Conservation (phyloP, 30 jellyfish, hydroid and myxozoan species). For the Turritopsis dohrnii region DNA sequence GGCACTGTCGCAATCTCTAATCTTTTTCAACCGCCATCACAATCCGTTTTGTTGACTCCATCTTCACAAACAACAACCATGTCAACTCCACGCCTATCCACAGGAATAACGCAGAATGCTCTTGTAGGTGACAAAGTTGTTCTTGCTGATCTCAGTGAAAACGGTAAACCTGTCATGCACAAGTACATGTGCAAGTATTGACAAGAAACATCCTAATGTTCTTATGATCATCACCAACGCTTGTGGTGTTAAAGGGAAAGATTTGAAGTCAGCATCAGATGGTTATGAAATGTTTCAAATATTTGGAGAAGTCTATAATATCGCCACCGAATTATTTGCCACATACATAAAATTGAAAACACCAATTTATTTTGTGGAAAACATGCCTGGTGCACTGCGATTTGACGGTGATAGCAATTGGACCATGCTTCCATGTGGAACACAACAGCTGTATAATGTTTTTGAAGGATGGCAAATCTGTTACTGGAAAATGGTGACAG, state of each 20-base stretch:
- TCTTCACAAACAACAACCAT: too few relatives aligned
- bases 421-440: neutral
- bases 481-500: neutral
- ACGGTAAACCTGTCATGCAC: too few relatives aligned
- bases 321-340: neutral
- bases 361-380: neutral
- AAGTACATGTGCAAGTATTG: too few relatives aligned
- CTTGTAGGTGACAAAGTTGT: too few relatives aligned
- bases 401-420: neutral
- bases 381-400: neutral
- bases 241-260: neutral
- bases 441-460: neutral
- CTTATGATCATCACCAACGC: neutral
- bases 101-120: too few relatives aligned
- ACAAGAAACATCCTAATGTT: neutral
- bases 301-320: neutral
- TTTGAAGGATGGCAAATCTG: neutral
- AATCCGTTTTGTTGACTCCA: too few relatives aligned
- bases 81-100: too few relatives aligned
- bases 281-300: neutral
- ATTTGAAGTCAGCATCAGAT: neutral
- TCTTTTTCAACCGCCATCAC: too few relatives aligned
- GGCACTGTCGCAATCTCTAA: too few relatives aligned
- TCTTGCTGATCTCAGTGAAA: too few relatives aligned
- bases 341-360: neutral